A percentile compares a stretch with the other conserved stretches of the same genome.
Conservation (phyloP, 53 echinoderm and acorn worm species). For the Hippasteria phrygiana region DNA sequence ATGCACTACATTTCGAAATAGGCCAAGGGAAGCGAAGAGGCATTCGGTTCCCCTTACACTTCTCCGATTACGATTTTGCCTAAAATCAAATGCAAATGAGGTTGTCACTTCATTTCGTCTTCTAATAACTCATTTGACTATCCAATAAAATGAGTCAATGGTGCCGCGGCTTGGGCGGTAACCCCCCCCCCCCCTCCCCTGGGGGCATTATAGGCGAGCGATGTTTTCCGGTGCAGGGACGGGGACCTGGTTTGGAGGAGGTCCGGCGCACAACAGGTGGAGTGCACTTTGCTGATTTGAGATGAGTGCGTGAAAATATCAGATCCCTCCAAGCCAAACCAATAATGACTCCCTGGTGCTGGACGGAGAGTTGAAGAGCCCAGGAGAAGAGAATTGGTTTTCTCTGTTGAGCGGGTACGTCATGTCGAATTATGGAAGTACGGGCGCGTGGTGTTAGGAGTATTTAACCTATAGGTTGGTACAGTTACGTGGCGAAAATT, state of each 20-base stretch:
- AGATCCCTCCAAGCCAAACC: not conserved
- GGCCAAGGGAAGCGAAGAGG: not conserved
- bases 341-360: not conserved
- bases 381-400: too few relatives aligned
- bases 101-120: slow-evolving; percentile 39
- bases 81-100: slow-evolving; percentile 42
- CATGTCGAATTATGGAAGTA: too few relatives aligned
- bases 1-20: not conserved
- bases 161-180: slow-evolving; percentile 11
- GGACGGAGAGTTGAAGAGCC: too few relatives aligned
- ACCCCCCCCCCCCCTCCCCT: not conserved
- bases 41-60: not conserved
- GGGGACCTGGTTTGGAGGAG: not conserved
- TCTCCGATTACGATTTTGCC: slow-evolving; percentile 4
- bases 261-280: slow-evolving; percentile 33
- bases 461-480: too few relatives aligned
- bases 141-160: slow-evolving; percentile 14
- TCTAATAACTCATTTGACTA: slow-evolving; percentile 61
- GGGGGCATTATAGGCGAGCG: not conserved
- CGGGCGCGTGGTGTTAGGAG: too few relatives aligned
- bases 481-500: too few relatives aligned
- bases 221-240: slow-evolving; percentile 17
- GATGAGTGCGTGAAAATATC: not conserved
- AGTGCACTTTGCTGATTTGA: slow-evolving; percentile 8
- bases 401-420: too few relatives aligned